Evolutionary conservation across 2,797 vertebrate species (phyloP).

Genomic region (Carapus acus): DNA sequence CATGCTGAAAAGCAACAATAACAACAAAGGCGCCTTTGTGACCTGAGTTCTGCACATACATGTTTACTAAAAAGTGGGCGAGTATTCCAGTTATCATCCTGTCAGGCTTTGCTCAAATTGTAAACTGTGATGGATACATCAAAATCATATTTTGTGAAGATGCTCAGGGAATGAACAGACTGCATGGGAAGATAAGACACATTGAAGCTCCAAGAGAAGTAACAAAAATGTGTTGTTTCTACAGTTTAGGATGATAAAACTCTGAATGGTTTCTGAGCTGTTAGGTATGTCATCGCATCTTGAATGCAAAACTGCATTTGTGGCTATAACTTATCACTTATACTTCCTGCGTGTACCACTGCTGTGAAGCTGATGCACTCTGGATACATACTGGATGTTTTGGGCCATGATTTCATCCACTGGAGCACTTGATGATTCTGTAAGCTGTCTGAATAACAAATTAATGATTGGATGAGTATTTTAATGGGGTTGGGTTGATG

Average conservation of each 20-base stretch:
- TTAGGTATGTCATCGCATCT: background rate
- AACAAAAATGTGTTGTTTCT: constrained; percentile 13
- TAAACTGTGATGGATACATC: too few species aligned
- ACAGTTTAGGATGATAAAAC: constrained; percentile 1
- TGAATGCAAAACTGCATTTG: background rate
- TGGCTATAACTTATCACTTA: constrained; percentile 25
- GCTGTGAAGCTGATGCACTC: constrained; percentile 55
- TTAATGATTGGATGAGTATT: constrained; percentile 71
- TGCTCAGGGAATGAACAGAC: constrained; percentile 14
- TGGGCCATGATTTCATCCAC: constrained; percentile 86
- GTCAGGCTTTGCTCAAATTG: constrained; percentile 15
- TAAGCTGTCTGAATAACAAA: constrained; percentile 82
- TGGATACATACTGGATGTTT: constrained; percentile 79
- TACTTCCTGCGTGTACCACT: constrained; percentile 29
- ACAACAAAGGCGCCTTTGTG: constrained; percentile 1
- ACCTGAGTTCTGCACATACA: constrained; percentile 36
- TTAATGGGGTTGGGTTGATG: constrained; percentile 43
- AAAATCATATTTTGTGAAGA: constrained; percentile 17
- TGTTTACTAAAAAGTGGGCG: constrained; percentile 32
- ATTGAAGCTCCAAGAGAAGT: background rate
- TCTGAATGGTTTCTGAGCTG: too few species aligned
- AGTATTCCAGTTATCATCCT: constrained; percentile 30
- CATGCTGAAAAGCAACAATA: constrained; percentile 38
- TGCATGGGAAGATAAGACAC: constrained; percentile 4
- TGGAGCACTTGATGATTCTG: constrained; percentile 82